Conservation (phyloP, 2,888 invertebrate species). For the Lysandra coridon region DNA sequence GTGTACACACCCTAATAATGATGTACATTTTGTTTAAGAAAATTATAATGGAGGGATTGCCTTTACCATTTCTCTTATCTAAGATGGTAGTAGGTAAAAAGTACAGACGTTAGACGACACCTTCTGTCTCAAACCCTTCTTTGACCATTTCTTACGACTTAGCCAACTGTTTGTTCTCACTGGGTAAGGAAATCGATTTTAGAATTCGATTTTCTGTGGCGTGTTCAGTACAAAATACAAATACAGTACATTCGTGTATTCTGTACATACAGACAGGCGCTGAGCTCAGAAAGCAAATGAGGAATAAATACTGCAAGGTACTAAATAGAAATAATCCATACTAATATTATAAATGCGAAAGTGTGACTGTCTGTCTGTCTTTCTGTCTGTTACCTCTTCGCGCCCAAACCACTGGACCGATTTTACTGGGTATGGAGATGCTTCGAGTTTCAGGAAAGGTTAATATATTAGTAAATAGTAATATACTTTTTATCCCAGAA, state of each 20-base stretch:
- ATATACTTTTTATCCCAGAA: too few relatives aligned
- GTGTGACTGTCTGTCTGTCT: too few relatives aligned
- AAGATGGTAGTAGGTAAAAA: neutral
- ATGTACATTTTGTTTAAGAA: too few relatives aligned
- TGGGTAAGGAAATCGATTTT: conserved; percentile 63
- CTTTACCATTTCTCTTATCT: too few relatives aligned
- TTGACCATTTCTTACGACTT: conserved; percentile 47
- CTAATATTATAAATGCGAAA: too few relatives aligned
- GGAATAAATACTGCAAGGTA: neutral
- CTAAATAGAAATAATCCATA: neutral
- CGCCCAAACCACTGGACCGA: too few relatives aligned
- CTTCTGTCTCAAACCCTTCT: conserved; percentile 35
- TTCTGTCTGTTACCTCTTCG: too few relatives aligned
- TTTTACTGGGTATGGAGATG: too few relatives aligned
- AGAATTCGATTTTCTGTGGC: conserved; percentile 53
- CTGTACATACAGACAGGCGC: neutral
- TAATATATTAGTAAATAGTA: too few relatives aligned
- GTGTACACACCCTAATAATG: too few relatives aligned
- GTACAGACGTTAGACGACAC: neutral
- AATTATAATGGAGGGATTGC: too few relatives aligned
- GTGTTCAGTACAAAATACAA: neutral
- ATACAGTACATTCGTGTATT: neutral
- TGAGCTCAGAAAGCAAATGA: neutral
- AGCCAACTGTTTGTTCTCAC: conserved; percentile 63
- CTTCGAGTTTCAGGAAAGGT: too few relatives aligned